Evolutionary conservation across 2,797 vertebrate genomes (phyloP).

Genomic region (Lepilemur septentrionalis): DNA sequence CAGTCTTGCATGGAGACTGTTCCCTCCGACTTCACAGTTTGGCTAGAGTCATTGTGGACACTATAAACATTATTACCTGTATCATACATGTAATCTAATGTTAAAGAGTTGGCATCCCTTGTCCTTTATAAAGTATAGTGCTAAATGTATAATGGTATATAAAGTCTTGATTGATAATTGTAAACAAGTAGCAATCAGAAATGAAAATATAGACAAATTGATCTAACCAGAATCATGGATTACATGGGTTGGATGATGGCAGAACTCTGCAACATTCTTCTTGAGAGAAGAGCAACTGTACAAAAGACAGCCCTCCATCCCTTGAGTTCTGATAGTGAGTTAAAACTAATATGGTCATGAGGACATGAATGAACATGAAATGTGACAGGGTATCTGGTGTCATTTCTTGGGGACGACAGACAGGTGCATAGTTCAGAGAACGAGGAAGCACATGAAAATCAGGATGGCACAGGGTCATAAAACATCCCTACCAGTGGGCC

Average conservation of each 20-base stretch:
- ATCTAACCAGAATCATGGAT: background rate
- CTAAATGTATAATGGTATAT: background rate
- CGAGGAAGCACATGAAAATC: background rate
- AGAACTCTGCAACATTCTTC: background rate
- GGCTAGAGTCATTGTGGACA: background rate
- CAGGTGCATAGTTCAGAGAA: background rate
- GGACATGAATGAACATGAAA: background rate
- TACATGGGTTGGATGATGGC: accelerated
- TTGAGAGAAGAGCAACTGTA: background rate
- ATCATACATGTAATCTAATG: background rate
- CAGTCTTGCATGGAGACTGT: accelerated
- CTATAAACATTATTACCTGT: too few species aligned
- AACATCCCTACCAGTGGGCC: background rate
- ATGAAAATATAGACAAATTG: background rate
- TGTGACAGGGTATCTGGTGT: background rate
- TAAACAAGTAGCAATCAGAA: background rate
- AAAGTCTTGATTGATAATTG: background rate
- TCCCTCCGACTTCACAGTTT: background rate
- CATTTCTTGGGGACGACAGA: background rate
- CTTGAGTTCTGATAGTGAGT: background rate
- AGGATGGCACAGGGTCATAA: background rate
- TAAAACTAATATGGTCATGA: accelerated
- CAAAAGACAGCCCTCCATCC: background rate
- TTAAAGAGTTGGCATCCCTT: background rate
- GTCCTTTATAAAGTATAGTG: background rate